A percentile compares a stretch with the other conserved stretches of the same genome.
Conservation (phyloP, 2,888 invertebrate species). For the Labia minor region DNA sequence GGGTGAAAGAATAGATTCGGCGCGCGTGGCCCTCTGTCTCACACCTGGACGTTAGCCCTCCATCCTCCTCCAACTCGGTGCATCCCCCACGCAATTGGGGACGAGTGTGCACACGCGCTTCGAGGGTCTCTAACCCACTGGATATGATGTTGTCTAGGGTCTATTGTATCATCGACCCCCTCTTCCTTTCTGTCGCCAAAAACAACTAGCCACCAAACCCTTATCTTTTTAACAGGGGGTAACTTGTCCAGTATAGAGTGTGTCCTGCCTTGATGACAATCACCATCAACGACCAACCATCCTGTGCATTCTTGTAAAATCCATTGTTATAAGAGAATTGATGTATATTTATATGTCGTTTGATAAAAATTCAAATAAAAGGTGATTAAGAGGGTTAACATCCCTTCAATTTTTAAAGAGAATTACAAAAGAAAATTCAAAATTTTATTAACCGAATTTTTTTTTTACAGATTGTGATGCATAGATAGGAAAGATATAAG, state of each 20-base stretch:
- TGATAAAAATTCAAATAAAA: too few relatives aligned
- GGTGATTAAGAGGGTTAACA: too few relatives aligned
- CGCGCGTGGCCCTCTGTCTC: background rate
- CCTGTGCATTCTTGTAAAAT: too few relatives aligned
- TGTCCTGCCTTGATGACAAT: background rate
- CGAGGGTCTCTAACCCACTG: background rate
- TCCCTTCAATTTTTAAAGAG: too few relatives aligned
- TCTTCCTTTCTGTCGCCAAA: background rate
- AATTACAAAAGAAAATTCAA: too few relatives aligned
- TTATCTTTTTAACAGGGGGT: background rate
- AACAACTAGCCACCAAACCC: background rate
- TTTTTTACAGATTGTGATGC: too few relatives aligned
- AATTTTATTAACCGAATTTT: too few relatives aligned
- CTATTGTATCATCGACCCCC: background rate
- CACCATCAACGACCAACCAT: background rate
- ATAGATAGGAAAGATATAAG: too few relatives aligned
- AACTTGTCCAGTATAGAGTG: background rate
- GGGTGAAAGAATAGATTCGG: background rate
- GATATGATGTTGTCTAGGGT: slow-evolving; percentile 1
- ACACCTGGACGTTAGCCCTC: background rate
- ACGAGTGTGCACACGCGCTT: background rate
- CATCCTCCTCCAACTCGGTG: too few relatives aligned
- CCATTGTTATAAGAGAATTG: too few relatives aligned
- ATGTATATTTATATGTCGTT: too few relatives aligned
- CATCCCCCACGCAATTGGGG: background rate